These are phyloP conservation scores for Athalia circularis DNA, from an alignment of 2,888 invertebrate species.

Conservation along the genomic window DNA sequence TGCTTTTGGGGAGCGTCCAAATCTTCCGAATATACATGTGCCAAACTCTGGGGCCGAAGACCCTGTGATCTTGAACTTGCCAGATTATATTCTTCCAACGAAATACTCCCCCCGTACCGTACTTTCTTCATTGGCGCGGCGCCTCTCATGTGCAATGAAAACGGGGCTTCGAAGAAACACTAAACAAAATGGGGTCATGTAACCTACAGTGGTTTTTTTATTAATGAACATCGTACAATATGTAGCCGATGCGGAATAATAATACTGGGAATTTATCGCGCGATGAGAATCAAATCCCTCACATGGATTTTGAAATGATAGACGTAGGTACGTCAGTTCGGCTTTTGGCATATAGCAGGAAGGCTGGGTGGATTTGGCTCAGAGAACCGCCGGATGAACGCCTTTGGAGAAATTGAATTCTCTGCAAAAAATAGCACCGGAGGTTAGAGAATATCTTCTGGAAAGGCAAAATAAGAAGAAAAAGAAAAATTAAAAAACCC, in stretches of 20 bases:
- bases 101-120: no score
- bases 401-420: no score
- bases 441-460: no score
- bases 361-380: no score
- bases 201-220: conserved; percentile 22
- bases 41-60: neutral
- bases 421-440: no score
- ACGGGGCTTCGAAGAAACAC: conserved; percentile 32
- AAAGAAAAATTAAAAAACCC: no score
- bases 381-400: no score
- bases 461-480: no score
- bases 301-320: no score
- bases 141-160: neutral
- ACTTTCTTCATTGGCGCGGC: neutral
- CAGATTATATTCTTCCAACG: neutral
- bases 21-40: neutral
- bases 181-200: conserved; percentile 29
- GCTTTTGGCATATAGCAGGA: no score
- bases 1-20: conserved; percentile 16
- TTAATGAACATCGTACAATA: conserved; percentile 3
- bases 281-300: no score
- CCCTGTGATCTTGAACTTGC: conserved; percentile 43
- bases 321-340: no score
- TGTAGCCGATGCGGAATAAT: conserved; percentile 10
- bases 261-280: conserved; percentile 3